A percentile compares a stretch with the other conserved stretches of the same genome.
These are phyloP conservation scores for Epinephelus malabaricus DNA, from an alignment of 2,797 vertebrate species.

Conservation along the genomic window DNA sequence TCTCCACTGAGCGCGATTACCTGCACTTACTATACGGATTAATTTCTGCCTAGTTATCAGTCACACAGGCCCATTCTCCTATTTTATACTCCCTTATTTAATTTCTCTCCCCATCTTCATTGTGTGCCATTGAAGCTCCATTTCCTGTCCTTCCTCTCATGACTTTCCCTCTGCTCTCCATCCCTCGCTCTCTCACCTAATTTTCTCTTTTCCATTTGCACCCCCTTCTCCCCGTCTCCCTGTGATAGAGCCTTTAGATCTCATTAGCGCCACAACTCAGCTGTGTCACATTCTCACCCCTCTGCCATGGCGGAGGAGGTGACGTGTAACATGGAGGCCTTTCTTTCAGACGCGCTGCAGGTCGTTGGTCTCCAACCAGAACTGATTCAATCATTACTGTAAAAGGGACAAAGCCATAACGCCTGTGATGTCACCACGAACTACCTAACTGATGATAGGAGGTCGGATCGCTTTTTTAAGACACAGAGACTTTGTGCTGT, in stretches of 20 bases:
- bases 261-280: constrained; percentile 60
- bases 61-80: constrained; percentile 3
- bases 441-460: neutral
- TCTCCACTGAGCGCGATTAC: neutral
- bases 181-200: constrained; percentile 5
- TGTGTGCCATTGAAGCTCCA: neutral
- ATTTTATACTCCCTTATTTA: neutral
- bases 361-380: neutral
- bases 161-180: neutral
- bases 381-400: neutral
- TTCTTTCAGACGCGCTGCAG: constrained; percentile 2
- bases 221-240: constrained; percentile 2
- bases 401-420: neutral
- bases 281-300: constrained; percentile 58
- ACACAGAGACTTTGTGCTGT: neutral
- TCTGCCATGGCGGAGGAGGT: constrained; percentile 24
- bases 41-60: constrained; percentile 26
- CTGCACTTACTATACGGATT: constrained; percentile 12
- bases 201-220: constrained; percentile 21
- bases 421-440: neutral
- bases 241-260: constrained; percentile 40
- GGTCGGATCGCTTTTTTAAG: neutral
- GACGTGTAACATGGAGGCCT: constrained; percentile 5
- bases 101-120: constrained; percentile 5
- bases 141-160: neutral